phyloP scores from a whole-genome alignment of 2,888 invertebrate species.

The Autographa gamma region DNA sequence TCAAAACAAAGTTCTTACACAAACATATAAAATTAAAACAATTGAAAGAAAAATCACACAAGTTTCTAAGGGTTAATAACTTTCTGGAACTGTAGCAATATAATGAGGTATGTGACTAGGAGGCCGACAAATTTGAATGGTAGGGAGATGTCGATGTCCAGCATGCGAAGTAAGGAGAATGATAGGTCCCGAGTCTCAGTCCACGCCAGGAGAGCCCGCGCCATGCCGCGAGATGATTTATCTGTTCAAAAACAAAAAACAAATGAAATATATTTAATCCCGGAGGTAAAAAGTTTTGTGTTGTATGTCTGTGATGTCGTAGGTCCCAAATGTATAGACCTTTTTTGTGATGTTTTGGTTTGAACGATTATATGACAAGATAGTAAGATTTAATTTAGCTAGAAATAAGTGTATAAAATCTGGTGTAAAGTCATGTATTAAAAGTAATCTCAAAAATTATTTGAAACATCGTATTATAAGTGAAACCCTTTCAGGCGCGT shows the following conservation, averaged over 20 bases:
- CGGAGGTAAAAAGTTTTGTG: no score
- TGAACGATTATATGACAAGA: no score
- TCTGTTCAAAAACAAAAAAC: constrained; percentile 62
- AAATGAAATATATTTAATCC: background rate
- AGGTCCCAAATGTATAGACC: no score
- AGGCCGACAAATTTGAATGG: constrained; percentile 79
- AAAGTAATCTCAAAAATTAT: no score
- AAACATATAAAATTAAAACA: background rate
- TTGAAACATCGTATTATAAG: no score
- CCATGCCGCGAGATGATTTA: constrained; percentile 73
- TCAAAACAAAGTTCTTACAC: no score
- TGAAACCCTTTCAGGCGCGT: background rate
- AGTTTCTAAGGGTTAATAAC: constrained; percentile 66
- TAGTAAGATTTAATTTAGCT: no score
- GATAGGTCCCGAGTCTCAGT: constrained; percentile 77
- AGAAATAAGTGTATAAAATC: no score
- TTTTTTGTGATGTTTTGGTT: no score
- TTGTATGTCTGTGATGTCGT: no score
- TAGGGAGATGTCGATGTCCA: constrained; percentile 77
- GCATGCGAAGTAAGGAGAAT: constrained; percentile 78
- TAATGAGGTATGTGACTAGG: constrained; percentile 79
- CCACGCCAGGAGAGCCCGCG: constrained; percentile 75
- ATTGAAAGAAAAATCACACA: background rate
- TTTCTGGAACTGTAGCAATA: constrained; percentile 79
- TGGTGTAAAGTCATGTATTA: no score